Percentiles rank a stretch among this genome's conserved stretches.
Conservation (phyloP, 2,888 invertebrate genomes). For the Zygothrica quintamaculata region DNA sequence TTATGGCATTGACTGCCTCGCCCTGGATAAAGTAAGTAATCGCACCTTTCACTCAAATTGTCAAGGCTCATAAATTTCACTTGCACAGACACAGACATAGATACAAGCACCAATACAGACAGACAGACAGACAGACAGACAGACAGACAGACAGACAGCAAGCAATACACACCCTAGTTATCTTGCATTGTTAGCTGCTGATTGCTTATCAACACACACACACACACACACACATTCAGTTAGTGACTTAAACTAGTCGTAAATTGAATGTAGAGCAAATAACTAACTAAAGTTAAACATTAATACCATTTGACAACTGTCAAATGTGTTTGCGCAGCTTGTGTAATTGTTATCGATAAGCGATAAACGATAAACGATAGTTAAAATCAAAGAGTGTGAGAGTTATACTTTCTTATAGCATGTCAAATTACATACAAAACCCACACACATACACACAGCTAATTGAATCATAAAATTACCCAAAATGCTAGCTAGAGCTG, state of each 20-base stretch:
- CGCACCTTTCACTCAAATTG: slow-evolving; percentile 48
- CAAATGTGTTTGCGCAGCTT: slow-evolving; percentile 62
- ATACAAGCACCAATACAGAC: too few species aligned
- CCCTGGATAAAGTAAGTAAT: slow-evolving; percentile 19
- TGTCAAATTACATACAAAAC: slow-evolving; percentile 67
- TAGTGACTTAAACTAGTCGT: too few species aligned
- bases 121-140: too few species aligned
- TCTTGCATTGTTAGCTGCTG: too few species aligned
- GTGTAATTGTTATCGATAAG: slow-evolving; percentile 62
- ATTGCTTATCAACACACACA: slow-evolving; percentile 46
- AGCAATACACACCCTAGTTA: too few species aligned
- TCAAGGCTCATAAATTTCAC: slow-evolving; percentile 63
- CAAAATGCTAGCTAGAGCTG: slow-evolving; percentile 48
- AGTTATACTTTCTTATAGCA: too few species aligned
- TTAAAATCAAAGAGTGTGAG: neutral
- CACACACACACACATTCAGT: neutral
- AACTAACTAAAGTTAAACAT: neutral
- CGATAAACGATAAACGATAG: neutral
- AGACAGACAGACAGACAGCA: too few species aligned
- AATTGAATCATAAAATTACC: slow-evolving; percentile 61
- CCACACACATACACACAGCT: too few species aligned
- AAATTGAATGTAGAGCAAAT: neutral
- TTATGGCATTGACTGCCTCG: slow-evolving; percentile 43
- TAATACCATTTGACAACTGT: slow-evolving; percentile 68
- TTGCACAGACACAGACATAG: too few species aligned